phyloP scores from a whole-genome alignment of 2,113 vertebrate species.

The Sylvilagus bachmani region DNA sequence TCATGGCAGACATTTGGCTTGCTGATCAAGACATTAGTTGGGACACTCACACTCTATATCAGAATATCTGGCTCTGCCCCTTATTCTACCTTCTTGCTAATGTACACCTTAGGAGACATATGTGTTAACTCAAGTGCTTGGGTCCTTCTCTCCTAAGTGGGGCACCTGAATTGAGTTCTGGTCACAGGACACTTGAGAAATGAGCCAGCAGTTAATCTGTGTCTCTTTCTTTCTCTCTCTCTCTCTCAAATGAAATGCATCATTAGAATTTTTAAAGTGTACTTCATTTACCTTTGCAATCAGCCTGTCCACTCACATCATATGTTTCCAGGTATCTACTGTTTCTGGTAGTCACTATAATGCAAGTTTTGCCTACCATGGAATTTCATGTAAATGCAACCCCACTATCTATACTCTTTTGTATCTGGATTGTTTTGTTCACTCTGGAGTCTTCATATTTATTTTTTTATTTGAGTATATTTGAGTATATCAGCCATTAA shows the following conservation, averaged over 20 bases:
- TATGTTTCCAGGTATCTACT: background rate
- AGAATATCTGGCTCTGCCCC: too few relatives aligned
- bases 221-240: too few relatives aligned
- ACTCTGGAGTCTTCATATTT: background rate
- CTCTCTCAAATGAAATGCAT: too few relatives aligned
- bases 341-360: background rate
- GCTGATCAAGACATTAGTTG: background rate
- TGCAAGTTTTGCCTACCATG: background rate
- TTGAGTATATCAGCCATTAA: background rate
- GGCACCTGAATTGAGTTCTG: too few relatives aligned
- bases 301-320: background rate
- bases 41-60: too few relatives aligned
- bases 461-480: background rate
- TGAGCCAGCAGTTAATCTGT: too few relatives aligned
- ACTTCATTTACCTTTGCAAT: background rate
- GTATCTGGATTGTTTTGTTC: background rate
- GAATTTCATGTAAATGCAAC: conserved; percentile 3
- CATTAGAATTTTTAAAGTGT: too few relatives aligned
- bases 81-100: too few relatives aligned
- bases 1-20: background rate
- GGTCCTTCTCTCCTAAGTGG: too few relatives aligned
- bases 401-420: background rate
- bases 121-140: too few relatives aligned
- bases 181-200: too few relatives aligned
- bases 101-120: too few relatives aligned